These are phyloP conservation scores for Scrobipalpa costella DNA, from an alignment of 2,888 invertebrate genomes.

Conservation along the genomic window DNA sequence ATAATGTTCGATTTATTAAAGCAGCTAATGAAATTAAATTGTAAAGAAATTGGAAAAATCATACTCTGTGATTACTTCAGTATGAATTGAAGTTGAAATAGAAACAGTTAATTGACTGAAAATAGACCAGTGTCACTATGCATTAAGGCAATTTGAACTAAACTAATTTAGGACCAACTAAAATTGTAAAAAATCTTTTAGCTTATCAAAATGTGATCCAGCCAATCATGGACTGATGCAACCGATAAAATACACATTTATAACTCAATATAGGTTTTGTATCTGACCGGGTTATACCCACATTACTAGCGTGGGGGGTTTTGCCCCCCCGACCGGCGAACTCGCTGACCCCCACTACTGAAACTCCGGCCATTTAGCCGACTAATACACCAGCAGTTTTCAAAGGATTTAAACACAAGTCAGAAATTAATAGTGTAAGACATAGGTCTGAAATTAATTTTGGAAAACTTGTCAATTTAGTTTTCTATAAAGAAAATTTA, in stretches of 20 bases:
- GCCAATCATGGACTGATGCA: neutral
- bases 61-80: too few relatives aligned
- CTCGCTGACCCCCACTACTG: slow-evolving; percentile 20
- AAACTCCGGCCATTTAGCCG: slow-evolving; percentile 3
- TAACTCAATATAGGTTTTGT: slow-evolving; percentile 4
- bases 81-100: too few relatives aligned
- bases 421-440: neutral
- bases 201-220: neutral
- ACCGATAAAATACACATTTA: slow-evolving; percentile 13
- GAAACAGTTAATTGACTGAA: too few relatives aligned
- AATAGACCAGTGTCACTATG: too few relatives aligned
- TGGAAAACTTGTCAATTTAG: too few relatives aligned
- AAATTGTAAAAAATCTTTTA: neutral
- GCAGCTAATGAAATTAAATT: too few relatives aligned
- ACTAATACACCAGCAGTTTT: slow-evolving; percentile 10
- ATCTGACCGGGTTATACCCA: slow-evolving; percentile 13
- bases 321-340: slow-evolving; percentile 4
- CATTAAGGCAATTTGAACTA: too few relatives aligned
- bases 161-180: neutral
- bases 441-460: too few relatives aligned
- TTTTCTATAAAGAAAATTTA: too few relatives aligned
- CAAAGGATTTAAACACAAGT: neutral
- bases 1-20: too few relatives aligned
- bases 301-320: neutral
- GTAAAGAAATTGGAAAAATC: too few relatives aligned